Base-by-base conservation (phyloP, 2,797 vertebrate genomes). In the Paguma larvata region DNA sequence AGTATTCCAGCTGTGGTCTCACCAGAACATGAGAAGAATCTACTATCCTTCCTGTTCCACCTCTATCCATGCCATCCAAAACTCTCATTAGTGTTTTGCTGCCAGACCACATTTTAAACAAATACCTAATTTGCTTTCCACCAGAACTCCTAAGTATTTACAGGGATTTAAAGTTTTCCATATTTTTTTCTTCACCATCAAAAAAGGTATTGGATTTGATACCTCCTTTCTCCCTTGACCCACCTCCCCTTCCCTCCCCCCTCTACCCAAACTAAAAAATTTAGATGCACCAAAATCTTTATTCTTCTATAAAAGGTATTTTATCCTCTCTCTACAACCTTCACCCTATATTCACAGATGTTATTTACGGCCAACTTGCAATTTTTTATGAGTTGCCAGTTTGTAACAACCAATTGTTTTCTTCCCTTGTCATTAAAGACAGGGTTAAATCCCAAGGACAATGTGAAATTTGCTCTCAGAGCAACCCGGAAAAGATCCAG, bases 51-150 rank as follows among this genome's bases (percentile, higher is more conserved):
- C 63, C 89, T 93, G 77, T 53, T 94, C 89, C 25, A 44, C 19
- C 65, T 95, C 84, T 73, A 59, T 41, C 65, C 78, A 77, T 93
- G 65, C 53, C 93, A 97, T 72, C 23, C 67, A 94, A 95, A 97
- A 80, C 85, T 59, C 46, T 96, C 63, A 85, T 51, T 67, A 94
- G 46, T 46, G 14, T 92, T 97, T 90, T 65, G 65, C 70, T 96
- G 88, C 79, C 59, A 96, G 73, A 95, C 59, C 91, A 97, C 62
- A 95, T 95, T 96, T 95, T 84, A 96, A 96, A 88, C 27, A 97
- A 95, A 95, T 89, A 95, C 46, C 38, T 91, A 91, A 91, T 94
- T 80, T 92, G 70, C 63, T 89, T 82, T 91, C 34, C 10, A 93
- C 14, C 18, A 93, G 73, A 94, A 91, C 25, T 82, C 62, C 51